A percentile compares a stretch with the other conserved stretches of the same genome.
phyloP scores from a whole-genome alignment of 2,888 invertebrate species.

The Caenorhabditis sp. region DNA sequence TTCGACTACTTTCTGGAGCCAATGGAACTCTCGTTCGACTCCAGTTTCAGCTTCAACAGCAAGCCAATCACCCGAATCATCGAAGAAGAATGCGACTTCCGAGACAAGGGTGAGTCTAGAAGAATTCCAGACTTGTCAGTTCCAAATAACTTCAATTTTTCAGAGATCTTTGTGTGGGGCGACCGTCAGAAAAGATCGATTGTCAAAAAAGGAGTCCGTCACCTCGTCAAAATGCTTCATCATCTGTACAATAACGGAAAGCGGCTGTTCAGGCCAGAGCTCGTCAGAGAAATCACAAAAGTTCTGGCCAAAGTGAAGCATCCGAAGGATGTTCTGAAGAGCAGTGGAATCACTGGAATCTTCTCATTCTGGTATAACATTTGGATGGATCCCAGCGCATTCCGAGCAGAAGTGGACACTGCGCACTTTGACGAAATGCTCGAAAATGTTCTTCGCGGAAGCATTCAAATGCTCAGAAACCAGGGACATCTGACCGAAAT shows the following conservation, averaged over 20 bases:
- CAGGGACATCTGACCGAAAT: conserved; percentile 13
- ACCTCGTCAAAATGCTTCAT: conserved; percentile 11
- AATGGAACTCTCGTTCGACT: conserved; percentile 14
- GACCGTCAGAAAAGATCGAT: conserved; percentile 9
- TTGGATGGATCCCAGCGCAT: conserved; percentile 11
- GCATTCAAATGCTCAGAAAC: conserved; percentile 12
- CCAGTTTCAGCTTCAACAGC: conserved; percentile 8
- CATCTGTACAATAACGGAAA: conserved; percentile 12
- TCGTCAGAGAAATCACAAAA: conserved; percentile 6
- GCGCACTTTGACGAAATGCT: conserved; percentile 10
- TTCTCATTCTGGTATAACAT: conserved; percentile 14
- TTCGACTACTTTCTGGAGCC: conserved; percentile 1
- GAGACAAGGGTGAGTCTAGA: conserved; percentile 4
- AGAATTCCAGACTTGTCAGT: background rate
- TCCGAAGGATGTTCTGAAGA: background rate
- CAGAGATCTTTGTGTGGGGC: background rate
- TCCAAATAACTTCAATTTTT: background rate
- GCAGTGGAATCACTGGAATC: background rate
- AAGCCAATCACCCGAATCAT: conserved; percentile 13
- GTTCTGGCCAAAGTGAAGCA: background rate
- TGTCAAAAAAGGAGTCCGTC: conserved; percentile 1
- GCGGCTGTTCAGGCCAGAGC: conserved; percentile 3
- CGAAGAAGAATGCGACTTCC: conserved; percentile 24
- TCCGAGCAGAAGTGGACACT: conserved; percentile 10
- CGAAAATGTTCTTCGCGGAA: conserved; percentile 28